These are phyloP conservation scores for Labeo rohita DNA, from an alignment of 2,113 vertebrate genomes.

Conservation along the genomic window DNA sequence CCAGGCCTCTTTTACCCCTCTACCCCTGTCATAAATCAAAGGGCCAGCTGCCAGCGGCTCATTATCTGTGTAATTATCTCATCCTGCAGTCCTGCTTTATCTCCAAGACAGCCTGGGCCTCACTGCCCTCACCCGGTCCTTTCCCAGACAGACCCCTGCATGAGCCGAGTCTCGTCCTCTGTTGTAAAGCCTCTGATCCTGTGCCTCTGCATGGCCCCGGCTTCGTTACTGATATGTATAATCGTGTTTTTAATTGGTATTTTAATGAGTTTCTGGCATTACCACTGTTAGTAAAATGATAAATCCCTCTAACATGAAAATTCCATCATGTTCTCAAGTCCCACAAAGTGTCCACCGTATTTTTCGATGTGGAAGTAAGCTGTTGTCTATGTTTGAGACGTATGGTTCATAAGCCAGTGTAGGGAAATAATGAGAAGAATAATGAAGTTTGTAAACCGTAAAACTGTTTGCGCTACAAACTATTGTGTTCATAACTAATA, in stretches of 20 bases:
- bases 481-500: too few relatives aligned
- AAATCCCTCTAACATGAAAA: too few relatives aligned
- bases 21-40: conserved; percentile 61
- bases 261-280: background rate
- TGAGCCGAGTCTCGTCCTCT: background rate
- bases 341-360: too few relatives aligned
- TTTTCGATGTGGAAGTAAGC: too few relatives aligned
- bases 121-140: background rate
- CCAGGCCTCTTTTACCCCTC: conserved; percentile 40
- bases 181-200: background rate
- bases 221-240: background rate
- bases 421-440: too few relatives aligned
- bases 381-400: too few relatives aligned
- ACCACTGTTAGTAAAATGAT: background rate
- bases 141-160: conserved; percentile 25
- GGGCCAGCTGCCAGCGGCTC: conserved; percentile 53
- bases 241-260: background rate
- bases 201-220: background rate
- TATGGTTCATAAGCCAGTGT: too few relatives aligned
- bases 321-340: too few relatives aligned
- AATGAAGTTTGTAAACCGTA: too few relatives aligned
- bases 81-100: conserved; percentile 53
- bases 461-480: too few relatives aligned
- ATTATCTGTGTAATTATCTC: conserved; percentile 59
- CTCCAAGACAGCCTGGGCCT: conserved; percentile 43